Evolutionary conservation across 2,113 vertebrate genomes (phyloP).

Genomic region (Plecturocebus donacophilus): DNA sequence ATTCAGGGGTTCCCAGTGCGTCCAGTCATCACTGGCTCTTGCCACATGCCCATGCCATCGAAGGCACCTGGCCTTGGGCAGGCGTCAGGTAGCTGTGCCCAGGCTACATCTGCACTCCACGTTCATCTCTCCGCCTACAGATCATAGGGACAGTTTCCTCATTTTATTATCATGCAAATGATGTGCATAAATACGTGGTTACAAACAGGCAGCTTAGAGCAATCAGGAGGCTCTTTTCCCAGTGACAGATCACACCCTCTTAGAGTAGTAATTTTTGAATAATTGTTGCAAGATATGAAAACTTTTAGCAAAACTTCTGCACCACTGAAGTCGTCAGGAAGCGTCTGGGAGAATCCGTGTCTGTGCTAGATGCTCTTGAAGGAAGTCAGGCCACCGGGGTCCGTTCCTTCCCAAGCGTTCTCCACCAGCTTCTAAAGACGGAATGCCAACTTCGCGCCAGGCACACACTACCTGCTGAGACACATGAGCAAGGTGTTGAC

Average conservation of each 20-base stretch:
- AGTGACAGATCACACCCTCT: not conserved
- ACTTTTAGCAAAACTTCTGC: not conserved
- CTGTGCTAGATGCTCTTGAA: not conserved
- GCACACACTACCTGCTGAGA: not conserved
- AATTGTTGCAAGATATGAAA: not conserved
- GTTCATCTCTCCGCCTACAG: not conserved
- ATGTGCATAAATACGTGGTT: not conserved
- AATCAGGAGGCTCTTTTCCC: not conserved
- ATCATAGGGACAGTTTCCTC: not conserved
- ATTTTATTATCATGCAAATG: not conserved
- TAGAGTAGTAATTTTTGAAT: not conserved
- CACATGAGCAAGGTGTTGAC: not conserved
- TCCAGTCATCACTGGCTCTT: conserved; percentile 44
- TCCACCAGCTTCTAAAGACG: not conserved
- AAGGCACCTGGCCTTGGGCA: not conserved
- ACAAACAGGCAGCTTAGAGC: not conserved
- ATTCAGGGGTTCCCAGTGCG: conserved; percentile 79
- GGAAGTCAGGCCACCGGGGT: not conserved
- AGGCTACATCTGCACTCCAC: not conserved
- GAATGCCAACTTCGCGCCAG: not conserved
- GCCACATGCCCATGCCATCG: conserved; percentile 54
- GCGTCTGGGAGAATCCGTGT: not conserved
- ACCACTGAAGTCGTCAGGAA: not conserved
- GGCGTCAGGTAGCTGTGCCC: not conserved
- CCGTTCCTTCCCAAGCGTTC: not conserved